A percentile compares a stretch with the other conserved stretches of the same genome.
These are phyloP conservation scores for Leontocebus nigricollis DNA, from an alignment of 2,797 vertebrate genomes.

Conservation along the genomic window DNA sequence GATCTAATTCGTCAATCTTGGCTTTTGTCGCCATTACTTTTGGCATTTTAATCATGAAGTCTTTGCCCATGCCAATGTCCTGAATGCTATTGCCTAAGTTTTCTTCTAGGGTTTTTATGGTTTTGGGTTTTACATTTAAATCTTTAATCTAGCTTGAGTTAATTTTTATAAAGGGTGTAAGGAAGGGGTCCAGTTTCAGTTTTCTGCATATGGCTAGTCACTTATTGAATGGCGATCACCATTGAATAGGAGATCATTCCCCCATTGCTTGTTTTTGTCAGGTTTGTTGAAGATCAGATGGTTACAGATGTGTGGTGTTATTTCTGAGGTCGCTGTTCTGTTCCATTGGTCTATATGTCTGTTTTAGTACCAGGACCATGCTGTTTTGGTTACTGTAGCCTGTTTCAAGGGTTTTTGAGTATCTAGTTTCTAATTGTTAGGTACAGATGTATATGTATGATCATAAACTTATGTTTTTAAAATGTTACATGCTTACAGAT, in stretches of 20 bases:
- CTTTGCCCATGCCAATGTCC: too few relatives aligned
- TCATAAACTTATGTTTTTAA: neutral
- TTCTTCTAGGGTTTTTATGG: neutral
- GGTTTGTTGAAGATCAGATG: neutral
- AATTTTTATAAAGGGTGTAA: neutral
- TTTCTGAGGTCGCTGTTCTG: neutral
- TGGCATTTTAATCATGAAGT: too few relatives aligned
- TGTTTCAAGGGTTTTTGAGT: neutral
- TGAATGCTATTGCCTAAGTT: neutral
- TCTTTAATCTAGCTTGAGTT: neutral
- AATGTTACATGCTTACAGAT: neutral
- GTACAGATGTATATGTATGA: neutral
- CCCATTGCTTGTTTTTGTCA: neutral
- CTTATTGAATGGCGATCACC: too few relatives aligned
- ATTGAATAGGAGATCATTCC: neutral
- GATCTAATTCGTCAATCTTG: too few relatives aligned
- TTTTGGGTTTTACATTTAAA: neutral
- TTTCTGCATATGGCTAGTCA: neutral
- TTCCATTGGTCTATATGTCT: neutral
- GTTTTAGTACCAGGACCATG: neutral
- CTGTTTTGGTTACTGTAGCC: neutral
- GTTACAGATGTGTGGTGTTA: neutral
- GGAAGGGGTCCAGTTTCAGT: neutral
- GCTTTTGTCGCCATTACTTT: too few relatives aligned
- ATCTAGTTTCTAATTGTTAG: conserved; percentile 20